Conservation (phyloP, 2,888 invertebrate genomes). For the Labia minor region DNA sequence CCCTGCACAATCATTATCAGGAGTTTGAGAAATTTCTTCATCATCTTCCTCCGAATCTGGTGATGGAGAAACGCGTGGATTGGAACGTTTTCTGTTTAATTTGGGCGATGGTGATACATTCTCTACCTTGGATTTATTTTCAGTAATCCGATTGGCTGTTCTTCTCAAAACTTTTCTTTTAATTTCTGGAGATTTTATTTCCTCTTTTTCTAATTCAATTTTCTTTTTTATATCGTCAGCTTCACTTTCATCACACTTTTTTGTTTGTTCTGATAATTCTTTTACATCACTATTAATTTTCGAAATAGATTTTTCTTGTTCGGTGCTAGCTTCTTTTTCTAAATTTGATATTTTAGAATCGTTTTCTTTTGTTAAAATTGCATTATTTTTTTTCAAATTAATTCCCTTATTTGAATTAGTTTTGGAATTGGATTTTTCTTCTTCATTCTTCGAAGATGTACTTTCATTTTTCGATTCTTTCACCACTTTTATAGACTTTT, state of each 20-base stretch:
- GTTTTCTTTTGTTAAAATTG: too few species aligned
- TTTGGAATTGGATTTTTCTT: neutral
- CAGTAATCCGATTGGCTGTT: neutral
- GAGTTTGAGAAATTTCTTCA: constrained; percentile 24
- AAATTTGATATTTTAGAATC: neutral
- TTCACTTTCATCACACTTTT: constrained; percentile 19
- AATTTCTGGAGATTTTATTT: constrained; percentile 9
- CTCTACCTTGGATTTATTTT: neutral
- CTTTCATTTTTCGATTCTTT: constrained; percentile 13
- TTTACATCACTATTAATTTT: neutral
- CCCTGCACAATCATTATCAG: constrained; percentile 28
- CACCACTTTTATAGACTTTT: constrained; percentile 14
- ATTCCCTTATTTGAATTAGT: constrained; percentile 15
- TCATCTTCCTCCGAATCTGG: constrained; percentile 18
- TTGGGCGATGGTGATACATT: neutral
- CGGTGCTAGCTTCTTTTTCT: neutral
- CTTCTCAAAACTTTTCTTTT: neutral
- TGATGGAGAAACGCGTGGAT: neutral
- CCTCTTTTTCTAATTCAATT: constrained; percentile 13
- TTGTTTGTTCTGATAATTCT: constrained; percentile 15
- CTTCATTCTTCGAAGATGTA: neutral
- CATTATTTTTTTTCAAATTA: neutral
- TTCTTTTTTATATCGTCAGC: constrained; percentile 16
- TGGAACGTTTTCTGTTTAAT: constrained; percentile 9
- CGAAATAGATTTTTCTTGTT: neutral